phyloP scores from a whole-genome alignment of 2,888 invertebrate species.

The Dexiosoma caninum region DNA sequence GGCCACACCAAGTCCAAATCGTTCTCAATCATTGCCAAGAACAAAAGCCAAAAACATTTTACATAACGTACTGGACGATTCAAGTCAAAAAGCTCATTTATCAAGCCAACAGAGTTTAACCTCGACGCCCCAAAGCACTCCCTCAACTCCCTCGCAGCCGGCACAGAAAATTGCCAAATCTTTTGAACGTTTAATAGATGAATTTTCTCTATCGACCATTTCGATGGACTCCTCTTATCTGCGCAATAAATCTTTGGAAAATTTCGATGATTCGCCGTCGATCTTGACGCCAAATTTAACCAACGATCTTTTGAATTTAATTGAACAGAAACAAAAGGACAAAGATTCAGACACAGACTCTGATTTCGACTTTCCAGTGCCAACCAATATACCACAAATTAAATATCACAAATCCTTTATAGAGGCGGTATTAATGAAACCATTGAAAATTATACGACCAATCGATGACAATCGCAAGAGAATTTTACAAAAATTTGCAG shows the following conservation, averaged over 20 bases:
- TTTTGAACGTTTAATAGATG: slow-evolving; percentile 77
- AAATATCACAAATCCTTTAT: slow-evolving; percentile 76
- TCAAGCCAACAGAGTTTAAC: neutral
- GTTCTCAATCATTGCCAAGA: slow-evolving; percentile 68
- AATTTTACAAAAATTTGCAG: slow-evolving; percentile 75
- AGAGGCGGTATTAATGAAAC: slow-evolving; percentile 73
- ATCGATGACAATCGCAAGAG: slow-evolving; percentile 74
- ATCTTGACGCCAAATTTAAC: slow-evolving; percentile 50
- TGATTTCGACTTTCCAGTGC: slow-evolving; percentile 80
- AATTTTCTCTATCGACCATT: slow-evolving; percentile 76
- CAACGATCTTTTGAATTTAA: neutral
- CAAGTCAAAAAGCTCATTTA: slow-evolving; percentile 65
- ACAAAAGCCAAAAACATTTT: slow-evolving; percentile 62
- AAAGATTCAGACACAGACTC: slow-evolving; percentile 77
- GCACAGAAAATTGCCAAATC: slow-evolving; percentile 82
- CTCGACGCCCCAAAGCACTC: slow-evolving; percentile 5
- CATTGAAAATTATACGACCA: slow-evolving; percentile 75
- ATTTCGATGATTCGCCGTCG: slow-evolving; percentile 75
- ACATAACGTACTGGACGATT: slow-evolving; percentile 55
- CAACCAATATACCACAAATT: slow-evolving; percentile 59
- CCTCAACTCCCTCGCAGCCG: slow-evolving; percentile 7
- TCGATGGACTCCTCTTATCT: slow-evolving; percentile 75
- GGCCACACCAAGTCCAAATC: slow-evolving; percentile 33
- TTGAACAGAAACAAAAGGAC: slow-evolving; percentile 23
- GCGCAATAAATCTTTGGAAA: slow-evolving; percentile 76